phyloP scores from a whole-genome alignment of 2,113 vertebrate genomes.

The Lepus timidus region DNA sequence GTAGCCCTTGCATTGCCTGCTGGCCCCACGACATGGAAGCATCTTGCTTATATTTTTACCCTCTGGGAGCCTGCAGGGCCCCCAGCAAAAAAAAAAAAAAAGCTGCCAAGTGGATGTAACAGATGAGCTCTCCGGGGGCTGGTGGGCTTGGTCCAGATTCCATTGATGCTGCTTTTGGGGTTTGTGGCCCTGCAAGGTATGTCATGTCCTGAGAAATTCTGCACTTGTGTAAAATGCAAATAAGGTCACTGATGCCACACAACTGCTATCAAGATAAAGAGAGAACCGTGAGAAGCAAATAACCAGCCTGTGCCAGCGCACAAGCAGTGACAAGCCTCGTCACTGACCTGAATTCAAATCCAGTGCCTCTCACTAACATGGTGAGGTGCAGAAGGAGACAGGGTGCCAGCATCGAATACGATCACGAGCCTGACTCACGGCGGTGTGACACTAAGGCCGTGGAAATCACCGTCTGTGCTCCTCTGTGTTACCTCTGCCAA shows the following conservation, averaged over 20 bases:
- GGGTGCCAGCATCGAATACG: neutral
- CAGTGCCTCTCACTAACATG: neutral
- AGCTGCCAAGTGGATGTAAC: neutral
- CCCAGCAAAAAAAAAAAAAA: neutral
- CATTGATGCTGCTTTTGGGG: neutral
- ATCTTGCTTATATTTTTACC: slow-evolving; percentile 46
- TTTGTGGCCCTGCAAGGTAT: neutral
- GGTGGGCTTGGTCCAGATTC: neutral
- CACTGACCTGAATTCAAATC: neutral
- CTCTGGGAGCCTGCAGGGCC: neutral
- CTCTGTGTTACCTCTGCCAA: neutral
- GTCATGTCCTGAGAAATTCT: slow-evolving; percentile 7
- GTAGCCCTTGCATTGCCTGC: neutral
- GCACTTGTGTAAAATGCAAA: slow-evolving; percentile 1
- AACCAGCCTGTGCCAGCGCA: neutral
- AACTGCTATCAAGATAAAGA: neutral
- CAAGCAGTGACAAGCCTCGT: neutral
- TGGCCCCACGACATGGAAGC: neutral
- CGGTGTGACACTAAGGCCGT: neutral
- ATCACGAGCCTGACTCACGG: neutral
- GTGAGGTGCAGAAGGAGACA: neutral
- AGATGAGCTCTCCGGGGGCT: neutral
- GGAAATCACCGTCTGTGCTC: neutral
- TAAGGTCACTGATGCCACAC: neutral
- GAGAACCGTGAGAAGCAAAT: neutral